Evolutionary conservation across 2,113 vertebrate species (phyloP).

Genomic region (Illadopsis cleaveri): DNA sequence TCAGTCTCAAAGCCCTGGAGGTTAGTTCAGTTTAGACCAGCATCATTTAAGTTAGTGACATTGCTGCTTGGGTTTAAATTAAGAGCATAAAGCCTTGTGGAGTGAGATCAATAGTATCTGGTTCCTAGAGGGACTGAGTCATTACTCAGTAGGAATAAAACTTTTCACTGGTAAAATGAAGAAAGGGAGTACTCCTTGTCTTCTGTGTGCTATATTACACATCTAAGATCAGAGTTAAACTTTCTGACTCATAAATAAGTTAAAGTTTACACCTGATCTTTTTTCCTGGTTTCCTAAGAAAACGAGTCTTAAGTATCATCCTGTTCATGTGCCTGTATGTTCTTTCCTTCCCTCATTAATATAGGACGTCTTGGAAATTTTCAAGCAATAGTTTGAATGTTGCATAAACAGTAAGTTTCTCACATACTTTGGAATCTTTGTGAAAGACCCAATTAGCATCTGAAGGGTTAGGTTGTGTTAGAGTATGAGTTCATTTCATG

Average conservation of each 20-base stretch:
- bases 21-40: not conserved
- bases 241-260: not conserved
- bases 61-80: conserved; percentile 23
- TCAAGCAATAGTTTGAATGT: not conserved
- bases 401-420: not conserved
- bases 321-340: not conserved
- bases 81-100: not conserved
- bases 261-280: not conserved
- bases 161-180: not conserved
- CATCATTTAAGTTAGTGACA: not conserved
- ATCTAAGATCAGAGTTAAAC: not conserved
- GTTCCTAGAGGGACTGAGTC: not conserved
- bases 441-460: not conserved
- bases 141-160: not conserved
- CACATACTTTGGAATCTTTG: not conserved
- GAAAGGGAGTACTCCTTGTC: not conserved
- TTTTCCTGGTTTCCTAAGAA: not conserved
- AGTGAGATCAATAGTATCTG: conserved; percentile 4
- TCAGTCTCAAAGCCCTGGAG: not conserved
- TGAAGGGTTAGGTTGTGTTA: not conserved
- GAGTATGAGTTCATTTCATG: not conserved
- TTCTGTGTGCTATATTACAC: not conserved
- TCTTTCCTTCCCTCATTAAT: not conserved
- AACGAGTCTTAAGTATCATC: not conserved
- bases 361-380: not conserved